Evolutionary conservation across 37 sponge, comb jelly and placozoan genomes (phyloP).

Genomic region (Cladorhizidae sp.): DNA sequence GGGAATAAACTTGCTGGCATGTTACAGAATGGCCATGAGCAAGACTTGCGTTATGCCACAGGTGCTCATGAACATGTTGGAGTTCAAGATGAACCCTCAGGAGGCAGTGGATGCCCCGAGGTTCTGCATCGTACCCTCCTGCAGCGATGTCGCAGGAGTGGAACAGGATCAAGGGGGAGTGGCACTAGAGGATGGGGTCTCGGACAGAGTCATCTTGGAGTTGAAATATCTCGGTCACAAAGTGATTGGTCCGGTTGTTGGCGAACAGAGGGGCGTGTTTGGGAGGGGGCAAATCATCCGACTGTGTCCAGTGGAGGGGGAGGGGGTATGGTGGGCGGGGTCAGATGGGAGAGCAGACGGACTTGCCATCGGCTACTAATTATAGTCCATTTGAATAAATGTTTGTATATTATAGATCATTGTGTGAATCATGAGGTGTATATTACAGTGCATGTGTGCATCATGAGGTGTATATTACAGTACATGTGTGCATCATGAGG

Average conservation of each 20-base stretch:
- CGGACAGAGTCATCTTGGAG: not conserved
- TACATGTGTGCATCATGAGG: no score
- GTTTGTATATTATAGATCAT: not conserved
- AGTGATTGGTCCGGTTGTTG: conserved; percentile 54
- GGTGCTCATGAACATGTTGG: conserved; percentile 90
- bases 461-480: no score
- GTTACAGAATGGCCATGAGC: no score
- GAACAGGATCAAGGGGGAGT: conserved; percentile 26
- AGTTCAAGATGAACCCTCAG: conserved; percentile 87
- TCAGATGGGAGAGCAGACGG: conserved; percentile 83
- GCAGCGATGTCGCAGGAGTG: conserved; percentile 6
- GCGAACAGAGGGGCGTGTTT: conserved; percentile 55
- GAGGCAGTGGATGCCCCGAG: conserved; percentile 76
- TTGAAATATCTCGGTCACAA: conserved; percentile 66
- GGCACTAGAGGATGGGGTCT: conserved; percentile 73
- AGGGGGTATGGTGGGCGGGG: conserved; percentile 80
- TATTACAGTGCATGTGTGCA: no score
- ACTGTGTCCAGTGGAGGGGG: conserved; percentile 11
- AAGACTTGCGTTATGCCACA: no score
- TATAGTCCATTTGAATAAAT: not conserved
- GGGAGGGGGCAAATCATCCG: conserved; percentile 83
- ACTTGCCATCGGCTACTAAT: conserved; percentile 73
- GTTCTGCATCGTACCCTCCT: conserved; percentile 57
- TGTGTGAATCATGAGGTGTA: no score
- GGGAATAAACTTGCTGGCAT: no score